Conservation (phyloP, 2,113 vertebrate species). For the Ictalurus punctatus region DNA sequence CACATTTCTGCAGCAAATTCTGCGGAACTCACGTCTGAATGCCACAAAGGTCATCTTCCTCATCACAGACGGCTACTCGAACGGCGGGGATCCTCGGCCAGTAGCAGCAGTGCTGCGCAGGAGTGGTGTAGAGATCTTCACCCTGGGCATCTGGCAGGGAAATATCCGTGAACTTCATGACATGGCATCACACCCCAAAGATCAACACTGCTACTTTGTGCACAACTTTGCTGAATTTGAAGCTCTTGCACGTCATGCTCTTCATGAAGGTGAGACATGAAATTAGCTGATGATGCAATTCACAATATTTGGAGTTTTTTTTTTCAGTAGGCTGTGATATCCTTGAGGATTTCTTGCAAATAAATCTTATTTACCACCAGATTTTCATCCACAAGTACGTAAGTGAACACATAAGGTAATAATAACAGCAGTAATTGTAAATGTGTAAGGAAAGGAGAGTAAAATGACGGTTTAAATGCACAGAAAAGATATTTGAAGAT, state of each 20-base stretch:
- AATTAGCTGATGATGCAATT: not conserved
- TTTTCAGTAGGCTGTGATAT: not conserved
- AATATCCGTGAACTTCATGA: slow-evolving; percentile 95
- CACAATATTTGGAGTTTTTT: not conserved
- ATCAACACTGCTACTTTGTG: slow-evolving; percentile 94
- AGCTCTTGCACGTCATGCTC: slow-evolving; percentile 88
- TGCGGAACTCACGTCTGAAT: slow-evolving; percentile 85
- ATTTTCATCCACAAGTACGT: not conserved
- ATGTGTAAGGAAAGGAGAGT: not conserved
- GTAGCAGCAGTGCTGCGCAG: slow-evolving; percentile 86
- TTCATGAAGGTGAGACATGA: slow-evolving; percentile 87
- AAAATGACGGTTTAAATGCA: not conserved
- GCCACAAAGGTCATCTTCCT: slow-evolving; percentile 94
- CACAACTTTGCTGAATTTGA: slow-evolving; percentile 97
- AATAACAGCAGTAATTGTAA: not conserved
- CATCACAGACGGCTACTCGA: slow-evolving; percentile 97
- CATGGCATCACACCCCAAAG: slow-evolving; percentile 94
- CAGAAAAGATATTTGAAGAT: not conserved
- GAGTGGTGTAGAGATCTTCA: slow-evolving; percentile 94
- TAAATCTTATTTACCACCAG: not conserved
- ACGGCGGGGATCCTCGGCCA: slow-evolving; percentile 93
- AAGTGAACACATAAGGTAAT: not conserved
- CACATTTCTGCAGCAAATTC: slow-evolving; percentile 84
- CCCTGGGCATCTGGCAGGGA: slow-evolving; percentile 96
- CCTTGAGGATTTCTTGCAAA: not conserved